These are phyloP conservation scores for Onychostoma macrolepis DNA, from an alignment of 2,113 vertebrate species.

Conservation along the genomic window DNA sequence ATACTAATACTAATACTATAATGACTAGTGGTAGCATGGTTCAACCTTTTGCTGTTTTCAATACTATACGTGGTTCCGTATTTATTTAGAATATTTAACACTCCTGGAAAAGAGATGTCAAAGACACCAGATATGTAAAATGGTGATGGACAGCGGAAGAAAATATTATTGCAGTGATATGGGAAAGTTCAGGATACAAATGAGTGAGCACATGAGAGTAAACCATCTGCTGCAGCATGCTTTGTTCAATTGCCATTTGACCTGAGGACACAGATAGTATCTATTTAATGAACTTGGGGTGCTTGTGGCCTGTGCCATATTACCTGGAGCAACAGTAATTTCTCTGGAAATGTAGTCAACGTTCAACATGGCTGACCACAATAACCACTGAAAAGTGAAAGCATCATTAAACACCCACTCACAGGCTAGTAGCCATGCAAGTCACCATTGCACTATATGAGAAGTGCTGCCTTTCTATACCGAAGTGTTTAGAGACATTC, in stretches of 20 bases:
- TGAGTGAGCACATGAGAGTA: slow-evolving; percentile 49
- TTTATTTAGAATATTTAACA: neutral
- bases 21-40: neutral
- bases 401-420: slow-evolving; percentile 42
- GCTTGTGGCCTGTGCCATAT: slow-evolving; percentile 67
- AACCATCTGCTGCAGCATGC: slow-evolving; percentile 68
- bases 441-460: neutral
- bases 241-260: slow-evolving; percentile 61
- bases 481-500: neutral
- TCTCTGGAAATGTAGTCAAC: slow-evolving; percentile 55
- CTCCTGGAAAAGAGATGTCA: slow-evolving; percentile 37
- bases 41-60: neutral
- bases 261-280: slow-evolving; percentile 72
- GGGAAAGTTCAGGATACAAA: slow-evolving; percentile 39
- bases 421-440: neutral
- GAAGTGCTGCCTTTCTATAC: neutral
- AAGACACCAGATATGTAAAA: slow-evolving; percentile 59
- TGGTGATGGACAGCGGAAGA: slow-evolving; percentile 45
- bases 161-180: slow-evolving; percentile 48
- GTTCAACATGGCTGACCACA: slow-evolving; percentile 56
- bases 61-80: neutral
- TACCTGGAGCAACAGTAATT: slow-evolving; percentile 64
- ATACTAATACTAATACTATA: neutral
- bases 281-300: slow-evolving; percentile 71
- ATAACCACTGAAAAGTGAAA: slow-evolving; percentile 63